These are phyloP conservation scores for Agrenia bidenticulata DNA, from an alignment of 2,888 invertebrate genomes.

Conservation along the genomic window DNA sequence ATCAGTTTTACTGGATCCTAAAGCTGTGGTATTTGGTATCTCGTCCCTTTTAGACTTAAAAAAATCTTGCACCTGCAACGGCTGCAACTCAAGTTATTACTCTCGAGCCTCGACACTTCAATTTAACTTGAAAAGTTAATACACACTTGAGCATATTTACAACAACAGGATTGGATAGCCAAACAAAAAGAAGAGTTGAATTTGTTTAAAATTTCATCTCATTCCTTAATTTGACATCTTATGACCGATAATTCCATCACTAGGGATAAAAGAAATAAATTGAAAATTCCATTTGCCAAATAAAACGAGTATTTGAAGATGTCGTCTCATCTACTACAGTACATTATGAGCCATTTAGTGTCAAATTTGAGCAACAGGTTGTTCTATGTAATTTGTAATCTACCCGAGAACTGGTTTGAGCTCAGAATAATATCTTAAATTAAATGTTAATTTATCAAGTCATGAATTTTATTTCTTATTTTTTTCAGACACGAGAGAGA, in stretches of 20 bases:
- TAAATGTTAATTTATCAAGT: conserved; percentile 6
- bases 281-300: conserved; percentile 8
- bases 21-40: too few relatives aligned
- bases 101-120: conserved; percentile 1
- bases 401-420: not conserved
- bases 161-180: too few relatives aligned
- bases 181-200: too few relatives aligned
- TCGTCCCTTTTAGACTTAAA: too few relatives aligned
- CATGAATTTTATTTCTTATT: not conserved
- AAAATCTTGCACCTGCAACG: too few relatives aligned
- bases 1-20: too few relatives aligned
- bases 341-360: too few relatives aligned
- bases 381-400: not conserved
- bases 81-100: too few relatives aligned
- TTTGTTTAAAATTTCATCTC: not conserved
- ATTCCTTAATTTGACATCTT: conserved; percentile 6
- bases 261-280: conserved; percentile 6
- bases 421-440: not conserved
- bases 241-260: conserved; percentile 4
- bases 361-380: too few relatives aligned
- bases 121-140: not conserved
- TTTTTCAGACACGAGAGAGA: conserved; percentile 79
- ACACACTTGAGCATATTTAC: too few relatives aligned
- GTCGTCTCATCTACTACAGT: too few relatives aligned
- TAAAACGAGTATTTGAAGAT: conserved; percentile 3